These are phyloP conservation scores for Deilephila porcellus DNA, from an alignment of 2,888 invertebrate genomes.

Conservation along the genomic window DNA sequence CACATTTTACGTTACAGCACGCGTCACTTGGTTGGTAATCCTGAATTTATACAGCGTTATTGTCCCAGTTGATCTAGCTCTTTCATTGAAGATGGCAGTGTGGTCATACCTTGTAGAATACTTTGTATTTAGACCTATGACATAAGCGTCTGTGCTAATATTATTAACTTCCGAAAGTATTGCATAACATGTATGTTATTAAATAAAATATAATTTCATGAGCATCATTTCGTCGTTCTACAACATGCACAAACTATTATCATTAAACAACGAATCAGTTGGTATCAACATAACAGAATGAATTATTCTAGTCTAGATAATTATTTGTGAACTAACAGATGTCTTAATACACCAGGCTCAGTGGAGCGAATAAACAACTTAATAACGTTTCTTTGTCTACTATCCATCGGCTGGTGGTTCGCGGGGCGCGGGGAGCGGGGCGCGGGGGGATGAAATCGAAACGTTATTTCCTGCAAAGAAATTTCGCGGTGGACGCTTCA, in stretches of 20 bases:
- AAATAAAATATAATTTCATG: background rate
- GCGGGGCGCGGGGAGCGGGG: background rate
- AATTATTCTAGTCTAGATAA: background rate
- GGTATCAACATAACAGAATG: background rate
- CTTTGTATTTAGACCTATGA: too few relatives aligned
- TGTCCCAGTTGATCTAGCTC: too few relatives aligned
- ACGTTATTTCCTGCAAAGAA: slow-evolving; percentile 21
- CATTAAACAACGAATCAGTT: background rate
- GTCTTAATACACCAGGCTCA: background rate
- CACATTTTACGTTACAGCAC: too few relatives aligned
- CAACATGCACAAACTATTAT: background rate
- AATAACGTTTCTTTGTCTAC: slow-evolving; percentile 23
- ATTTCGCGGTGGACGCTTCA: slow-evolving; percentile 22
- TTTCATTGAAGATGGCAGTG: too few relatives aligned
- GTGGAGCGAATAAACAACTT: slow-evolving; percentile 16
- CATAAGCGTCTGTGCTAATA: background rate
- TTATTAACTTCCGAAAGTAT: background rate
- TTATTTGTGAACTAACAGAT: slow-evolving; percentile 8
- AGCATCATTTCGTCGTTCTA: background rate
- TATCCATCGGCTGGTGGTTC: background rate
- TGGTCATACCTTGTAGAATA: too few relatives aligned
- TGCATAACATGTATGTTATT: background rate
- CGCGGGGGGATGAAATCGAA: background rate
- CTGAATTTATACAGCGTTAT: too few relatives aligned
- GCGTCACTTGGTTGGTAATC: too few relatives aligned